Conservation (phyloP, 1,140 invertebrate species). For the Myzus persicae region DNA sequence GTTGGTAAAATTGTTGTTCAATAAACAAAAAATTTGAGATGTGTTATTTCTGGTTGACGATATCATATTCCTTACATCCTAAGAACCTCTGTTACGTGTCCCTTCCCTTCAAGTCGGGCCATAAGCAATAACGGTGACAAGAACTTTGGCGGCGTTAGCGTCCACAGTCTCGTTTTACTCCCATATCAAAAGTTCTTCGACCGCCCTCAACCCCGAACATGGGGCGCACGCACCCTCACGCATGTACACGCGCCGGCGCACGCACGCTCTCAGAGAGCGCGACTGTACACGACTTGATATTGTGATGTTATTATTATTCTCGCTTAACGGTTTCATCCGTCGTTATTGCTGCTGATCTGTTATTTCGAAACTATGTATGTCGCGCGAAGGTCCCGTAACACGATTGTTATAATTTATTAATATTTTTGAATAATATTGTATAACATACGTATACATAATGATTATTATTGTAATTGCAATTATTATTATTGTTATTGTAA, state of each 20-base stretch:
- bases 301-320: conserved; percentile 3
- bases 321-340: not conserved
- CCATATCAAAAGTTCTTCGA: not conserved
- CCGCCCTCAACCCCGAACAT: too few species aligned
- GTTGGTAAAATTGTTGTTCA: not conserved
- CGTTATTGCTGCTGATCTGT: not conserved
- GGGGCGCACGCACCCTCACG: not conserved
- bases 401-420: not conserved
- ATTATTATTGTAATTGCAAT: too few species aligned
- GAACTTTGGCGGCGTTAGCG: not conserved
- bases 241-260: not conserved
- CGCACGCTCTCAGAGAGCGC: not conserved
- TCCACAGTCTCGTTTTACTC: not conserved
- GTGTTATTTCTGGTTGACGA: not conserved
- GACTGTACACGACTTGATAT: not conserved
- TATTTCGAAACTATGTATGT: not conserved
- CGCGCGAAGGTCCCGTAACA: not conserved
- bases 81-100: not conserved
- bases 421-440: not conserved
- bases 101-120: not conserved
- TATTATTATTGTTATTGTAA: too few species aligned
- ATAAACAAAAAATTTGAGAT: not conserved
- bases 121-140: not conserved
- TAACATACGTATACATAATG: not conserved
- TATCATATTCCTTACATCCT: not conserved